Evolutionary conservation across 2,888 invertebrate genomes (phyloP), one percentile per base, ranked within the genome.

Genomic region (Drosophila lutescens): DNA sequence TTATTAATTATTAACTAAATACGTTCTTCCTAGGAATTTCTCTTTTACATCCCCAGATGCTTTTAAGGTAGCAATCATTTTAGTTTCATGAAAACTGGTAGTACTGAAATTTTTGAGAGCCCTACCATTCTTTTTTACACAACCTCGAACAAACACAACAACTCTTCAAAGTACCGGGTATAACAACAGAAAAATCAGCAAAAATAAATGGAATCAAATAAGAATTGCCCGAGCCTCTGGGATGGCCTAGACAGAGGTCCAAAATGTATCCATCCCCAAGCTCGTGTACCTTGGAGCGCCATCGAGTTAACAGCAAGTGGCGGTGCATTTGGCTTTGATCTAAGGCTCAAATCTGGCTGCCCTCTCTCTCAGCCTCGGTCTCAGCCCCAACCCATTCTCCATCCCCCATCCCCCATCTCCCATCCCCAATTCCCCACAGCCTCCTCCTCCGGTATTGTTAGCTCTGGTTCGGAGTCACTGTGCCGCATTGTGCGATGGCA

Each of bases 311-410:
- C 82, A 80, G 76, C 87, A 87, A 87, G 79, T 82, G 87, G 78
- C 87, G 87, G 87, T 82, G 73, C 77, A 71, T 80, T 76, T 79
- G 67, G 76, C 89, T 87, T 87, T 87, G 87, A 88, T 85, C 88
- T 85, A 75, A 86, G 63, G 75, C 80, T 85, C 78, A 87, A 86
- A 88, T 84, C 84, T 86, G 78, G 80, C 70, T 76, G 79, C 77
- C 86, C 66, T 65, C 65, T 63, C 65, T 23, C 47, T 17, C 58
- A 44, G 8, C 55, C 46, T 32, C 59, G 32, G 47, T 53, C 43
- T 30, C 20, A 12, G 5, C n/a, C 30, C 30, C 30, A 30, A 30
- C 30, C 30, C 30, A 30, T 7, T 2, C 26, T 2, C 6, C 26
- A 23, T 2, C 23, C 4, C 23, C 23, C 26, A 26, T 0, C 26